A percentile compares a stretch with the other conserved stretches of the same genome.
These are phyloP conservation scores for Sisyra nigra DNA, from an alignment of 2,888 invertebrate species.

Conservation along the genomic window DNA sequence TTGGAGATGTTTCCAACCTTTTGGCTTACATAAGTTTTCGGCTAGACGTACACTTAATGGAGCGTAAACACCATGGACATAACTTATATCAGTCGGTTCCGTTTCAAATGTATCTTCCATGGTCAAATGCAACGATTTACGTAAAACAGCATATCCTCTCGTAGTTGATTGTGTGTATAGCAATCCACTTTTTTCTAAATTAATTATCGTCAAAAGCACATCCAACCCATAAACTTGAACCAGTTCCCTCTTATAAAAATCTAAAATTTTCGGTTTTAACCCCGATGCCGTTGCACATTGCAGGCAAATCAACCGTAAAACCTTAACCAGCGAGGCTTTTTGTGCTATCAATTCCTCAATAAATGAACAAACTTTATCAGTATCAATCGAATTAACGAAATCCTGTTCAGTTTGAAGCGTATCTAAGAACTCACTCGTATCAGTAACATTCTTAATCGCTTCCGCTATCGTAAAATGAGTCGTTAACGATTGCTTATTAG, in stretches of 20 bases:
- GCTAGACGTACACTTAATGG: conserved; percentile 79
- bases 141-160: conserved; percentile 56
- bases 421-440: conserved; percentile 17
- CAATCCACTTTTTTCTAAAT: conserved; percentile 76
- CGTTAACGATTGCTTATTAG: conserved; percentile 72
- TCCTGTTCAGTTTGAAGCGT: conserved; percentile 60
- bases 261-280: conserved; percentile 72
- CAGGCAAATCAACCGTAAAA: conserved; percentile 78
- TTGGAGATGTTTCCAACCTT: conserved; percentile 64
- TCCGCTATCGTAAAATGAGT: conserved; percentile 87
- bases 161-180: conserved; percentile 56
- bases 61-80: conserved; percentile 85
- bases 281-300: conserved; percentile 90
- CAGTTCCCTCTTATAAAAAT: conserved; percentile 41
- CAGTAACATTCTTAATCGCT: conserved; percentile 70
- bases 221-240: conserved; percentile 69
- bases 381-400: conserved; percentile 78
- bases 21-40: conserved; percentile 60
- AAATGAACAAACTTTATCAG: conserved; percentile 72
- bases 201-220: conserved; percentile 63
- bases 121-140: conserved; percentile 69
- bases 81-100: conserved; percentile 74
- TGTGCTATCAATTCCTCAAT: conserved; percentile 89
- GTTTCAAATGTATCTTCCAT: conserved; percentile 78
- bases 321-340: conserved; percentile 62